Percentiles rank a stretch among this genome's conserved stretches.
Evolutionary conservation across 2,888 invertebrate genomes (phyloP).

Genomic region (Hydropsyche betteni): DNA sequence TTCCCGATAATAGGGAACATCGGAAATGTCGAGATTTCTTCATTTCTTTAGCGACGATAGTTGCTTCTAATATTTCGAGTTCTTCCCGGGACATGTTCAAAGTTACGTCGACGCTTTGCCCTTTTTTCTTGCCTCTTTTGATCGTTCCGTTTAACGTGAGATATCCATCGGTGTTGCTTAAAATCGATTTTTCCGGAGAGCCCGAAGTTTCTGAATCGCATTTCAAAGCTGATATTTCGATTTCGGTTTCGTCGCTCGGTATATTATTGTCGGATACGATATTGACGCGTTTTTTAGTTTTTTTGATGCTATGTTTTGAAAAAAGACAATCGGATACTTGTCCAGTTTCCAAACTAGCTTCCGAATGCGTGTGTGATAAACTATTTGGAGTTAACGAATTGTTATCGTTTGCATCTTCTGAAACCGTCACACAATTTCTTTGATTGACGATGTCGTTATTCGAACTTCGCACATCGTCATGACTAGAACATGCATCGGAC

Average conservation of each 20-base stretch:
- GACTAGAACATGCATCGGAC: conserved; percentile 65
- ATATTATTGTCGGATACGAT: conserved; percentile 65
- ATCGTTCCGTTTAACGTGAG: conserved; percentile 79
- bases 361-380: conserved; percentile 64
- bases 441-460: conserved; percentile 58
- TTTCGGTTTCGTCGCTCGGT: conserved; percentile 58
- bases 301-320: conserved; percentile 62
- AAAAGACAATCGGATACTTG: conserved; percentile 59
- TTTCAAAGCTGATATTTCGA: conserved; percentile 54
- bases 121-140: conserved; percentile 76
- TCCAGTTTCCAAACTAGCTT: conserved; percentile 65
- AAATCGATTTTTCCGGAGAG: conserved; percentile 66
- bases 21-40: conserved; percentile 66
- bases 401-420: conserved; percentile 48
- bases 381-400: conserved; percentile 60
- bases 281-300: conserved; percentile 70
- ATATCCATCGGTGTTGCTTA: conserved; percentile 69
- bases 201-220: conserved; percentile 63
- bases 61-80: conserved; percentile 73
- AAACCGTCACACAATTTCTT: conserved; percentile 37
- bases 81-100: conserved; percentile 77
- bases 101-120: conserved; percentile 76
- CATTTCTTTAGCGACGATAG: conserved; percentile 68
- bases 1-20: conserved; percentile 69
- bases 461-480: conserved; percentile 60